A percentile compares a stretch with the other conserved stretches of the same genome.
phyloP scores from a whole-genome alignment of 2,888 invertebrate genomes.

The Anodontia alba region DNA sequence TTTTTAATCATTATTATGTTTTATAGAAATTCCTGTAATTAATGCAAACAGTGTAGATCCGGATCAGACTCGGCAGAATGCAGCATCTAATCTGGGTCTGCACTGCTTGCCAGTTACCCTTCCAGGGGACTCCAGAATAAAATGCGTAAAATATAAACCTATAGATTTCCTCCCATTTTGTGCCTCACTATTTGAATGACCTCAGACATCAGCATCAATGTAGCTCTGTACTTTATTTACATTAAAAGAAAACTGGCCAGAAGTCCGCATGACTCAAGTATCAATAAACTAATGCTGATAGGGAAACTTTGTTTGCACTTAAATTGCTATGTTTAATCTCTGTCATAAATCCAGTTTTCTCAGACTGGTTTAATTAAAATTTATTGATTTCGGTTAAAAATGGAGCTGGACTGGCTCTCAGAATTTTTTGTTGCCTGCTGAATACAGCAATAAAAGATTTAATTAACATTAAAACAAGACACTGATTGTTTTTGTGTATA shows the following conservation, averaged over 20 bases:
- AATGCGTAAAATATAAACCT: no score
- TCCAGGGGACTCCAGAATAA: no score
- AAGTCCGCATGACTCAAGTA: conserved; percentile 12
- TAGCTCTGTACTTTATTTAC: background rate
- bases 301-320: conserved; percentile 48
- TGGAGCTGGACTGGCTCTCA: conserved; percentile 5
- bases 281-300: conserved; percentile 18
- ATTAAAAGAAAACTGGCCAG: conserved; percentile 19
- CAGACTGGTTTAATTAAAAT: conserved; percentile 54
- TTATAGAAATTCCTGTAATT: no score
- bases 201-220: no score
- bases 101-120: no score
- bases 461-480: conserved; percentile 14
- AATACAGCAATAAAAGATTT: conserved; percentile 14
- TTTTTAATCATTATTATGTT: no score
- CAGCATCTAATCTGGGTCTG: no score
- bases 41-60: no score
- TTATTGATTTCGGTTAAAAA: conserved; percentile 56
- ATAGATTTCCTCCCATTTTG: no score
- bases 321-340: conserved; percentile 58
- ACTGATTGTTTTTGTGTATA: conserved; percentile 1
- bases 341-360: conserved; percentile 44
- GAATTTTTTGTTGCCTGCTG: conserved; percentile 10
- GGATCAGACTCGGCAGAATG: no score
- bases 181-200: no score